Conservation (phyloP, 2,797 vertebrate species). For the Falco peregrinus region DNA sequence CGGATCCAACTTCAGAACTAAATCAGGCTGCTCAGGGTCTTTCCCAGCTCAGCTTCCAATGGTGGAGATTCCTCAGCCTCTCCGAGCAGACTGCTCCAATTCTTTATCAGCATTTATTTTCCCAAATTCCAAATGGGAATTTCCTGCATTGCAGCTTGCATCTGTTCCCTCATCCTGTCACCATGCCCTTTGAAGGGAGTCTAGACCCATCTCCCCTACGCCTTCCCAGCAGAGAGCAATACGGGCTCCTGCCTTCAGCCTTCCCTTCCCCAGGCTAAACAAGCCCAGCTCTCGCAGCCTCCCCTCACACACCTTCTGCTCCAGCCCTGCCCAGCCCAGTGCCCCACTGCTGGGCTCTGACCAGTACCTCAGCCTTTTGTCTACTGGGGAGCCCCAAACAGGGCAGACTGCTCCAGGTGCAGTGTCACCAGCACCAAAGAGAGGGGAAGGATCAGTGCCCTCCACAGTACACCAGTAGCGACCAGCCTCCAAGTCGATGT, state of each 20-base stretch:
- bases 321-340: background rate
- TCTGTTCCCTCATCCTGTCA: background rate
- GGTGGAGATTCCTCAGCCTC: background rate
- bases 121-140: background rate
- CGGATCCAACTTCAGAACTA: background rate
- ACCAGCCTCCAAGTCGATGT: background rate
- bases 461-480: background rate
- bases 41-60: background rate
- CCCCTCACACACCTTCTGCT: background rate
- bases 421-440: background rate
- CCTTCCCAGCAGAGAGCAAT: background rate
- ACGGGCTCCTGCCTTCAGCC: background rate
- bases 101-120: background rate
- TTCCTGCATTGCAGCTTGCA: background rate
- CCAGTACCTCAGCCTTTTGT: background rate
- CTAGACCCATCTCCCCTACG: background rate
- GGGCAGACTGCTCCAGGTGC: too few species aligned
- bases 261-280: background rate
- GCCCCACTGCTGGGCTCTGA: background rate
- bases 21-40: background rate
- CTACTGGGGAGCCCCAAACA: background rate
- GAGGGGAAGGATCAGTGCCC: background rate
- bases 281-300: background rate
- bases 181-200: background rate
- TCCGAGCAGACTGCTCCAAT: background rate